Evolutionary conservation across 2,113 vertebrate genomes (phyloP), one percentile per base, ranked within the genome.

Genomic region (Aptenodytes forsteri): DNA sequence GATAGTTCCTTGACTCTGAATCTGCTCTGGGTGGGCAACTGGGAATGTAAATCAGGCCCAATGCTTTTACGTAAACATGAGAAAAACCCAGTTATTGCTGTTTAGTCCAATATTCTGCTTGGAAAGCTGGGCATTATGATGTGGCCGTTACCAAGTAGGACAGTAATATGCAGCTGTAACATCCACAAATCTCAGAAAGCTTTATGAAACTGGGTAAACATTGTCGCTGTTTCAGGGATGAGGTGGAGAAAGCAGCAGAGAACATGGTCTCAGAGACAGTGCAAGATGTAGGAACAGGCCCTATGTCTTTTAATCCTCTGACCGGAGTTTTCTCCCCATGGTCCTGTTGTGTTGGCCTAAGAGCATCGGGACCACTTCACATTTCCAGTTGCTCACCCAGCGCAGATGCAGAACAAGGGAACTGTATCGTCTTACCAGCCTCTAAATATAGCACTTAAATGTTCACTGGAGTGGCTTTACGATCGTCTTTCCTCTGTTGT

Each of bases 251-350:
- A 84, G 55, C 25, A 50, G 38, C 65, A 83, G 20, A 62, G 42
- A 84, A 26, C 4, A 36, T 7, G 6, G 19, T 38, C 78, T 59
- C 59, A 50, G 54, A 82, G n/a, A 7, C 27, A 69, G 22, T 21
- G 19, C 34, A 73, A 54, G 64, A 8, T 16, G 20, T 8, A 67
- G 52, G 27, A 79, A 50, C 16, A 67, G 27, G 38, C 8, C 21
- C 62, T 42, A 4, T 6, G 20, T 4, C 29, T 59, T 52, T 65
- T 17, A 59, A 13, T 73, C 12, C 54, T 76, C n/a, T 67, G 70
- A 61, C 10, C 1, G 2, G 30, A 12, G 18, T 42, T 87, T 79
- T 71, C 9, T 70, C 8, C 38, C 17, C 0, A 0, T 16, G 36
- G 34, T 29, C 36, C 26, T 6, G 5, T 36, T 25, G 36, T 8